Conservation (phyloP, 2,888 invertebrate species). For the Tachina fera region DNA sequence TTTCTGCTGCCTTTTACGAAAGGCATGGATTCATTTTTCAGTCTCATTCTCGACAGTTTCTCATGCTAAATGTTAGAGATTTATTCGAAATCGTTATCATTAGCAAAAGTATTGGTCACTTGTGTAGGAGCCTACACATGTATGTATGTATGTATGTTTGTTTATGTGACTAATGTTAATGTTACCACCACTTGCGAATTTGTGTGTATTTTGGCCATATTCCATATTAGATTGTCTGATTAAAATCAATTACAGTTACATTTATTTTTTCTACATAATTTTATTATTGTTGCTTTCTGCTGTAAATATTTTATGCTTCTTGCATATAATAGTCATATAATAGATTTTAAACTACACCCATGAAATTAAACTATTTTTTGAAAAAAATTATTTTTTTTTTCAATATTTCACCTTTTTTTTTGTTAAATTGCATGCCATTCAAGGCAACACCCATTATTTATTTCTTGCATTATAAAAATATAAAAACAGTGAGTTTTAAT, state of each 20-base stretch:
- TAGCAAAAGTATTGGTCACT: too few relatives aligned
- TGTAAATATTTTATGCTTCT: constrained; percentile 8
- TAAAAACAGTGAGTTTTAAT: neutral
- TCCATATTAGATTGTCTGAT: constrained; percentile 53
- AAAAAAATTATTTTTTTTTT: too few relatives aligned
- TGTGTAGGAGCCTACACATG: neutral
- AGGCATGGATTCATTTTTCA: too few relatives aligned
- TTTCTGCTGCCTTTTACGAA: too few relatives aligned
- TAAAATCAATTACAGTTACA: constrained; percentile 51
- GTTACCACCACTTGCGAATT: constrained; percentile 43
- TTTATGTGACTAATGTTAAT: neutral
- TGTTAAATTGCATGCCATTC: constrained; percentile 57
- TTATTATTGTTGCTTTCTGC: constrained; percentile 8
- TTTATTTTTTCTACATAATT: neutral
- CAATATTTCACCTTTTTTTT: constrained; percentile 12
- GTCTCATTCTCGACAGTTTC: too few relatives aligned
- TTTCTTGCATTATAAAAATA: neutral
- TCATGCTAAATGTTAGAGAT: too few relatives aligned
- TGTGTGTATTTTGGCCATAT: neutral
- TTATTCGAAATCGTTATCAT: too few relatives aligned
- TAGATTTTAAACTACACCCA: constrained; percentile 70
- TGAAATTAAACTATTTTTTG: constrained; percentile 69
- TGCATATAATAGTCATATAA: constrained; percentile 18
- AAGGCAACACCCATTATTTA: constrained; percentile 67
- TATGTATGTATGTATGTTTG: neutral